Evolutionary conservation across 2,797 vertebrate species (phyloP), one percentile per base, ranked within the genome.

Genomic region (Paratrypauchen microcephalus): DNA sequence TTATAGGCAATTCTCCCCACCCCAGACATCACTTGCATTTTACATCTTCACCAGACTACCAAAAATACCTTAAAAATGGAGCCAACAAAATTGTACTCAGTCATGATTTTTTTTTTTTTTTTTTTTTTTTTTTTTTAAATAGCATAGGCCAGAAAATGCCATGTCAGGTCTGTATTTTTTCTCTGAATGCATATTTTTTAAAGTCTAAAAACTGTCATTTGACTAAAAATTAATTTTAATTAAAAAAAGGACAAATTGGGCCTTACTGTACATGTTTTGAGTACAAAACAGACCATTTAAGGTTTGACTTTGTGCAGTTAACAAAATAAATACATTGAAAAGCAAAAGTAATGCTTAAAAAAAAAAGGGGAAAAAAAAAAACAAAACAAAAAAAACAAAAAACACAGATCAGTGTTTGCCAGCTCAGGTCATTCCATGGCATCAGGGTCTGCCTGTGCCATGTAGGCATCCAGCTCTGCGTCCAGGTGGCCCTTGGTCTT

Each of bases 401-500:
- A 4, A 13, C 41, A 45, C 13, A 45, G 13, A 45, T 3, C 18
- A 36, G 16, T 24, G 15, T 12, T 9, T 16, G 3, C 6, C 39
- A 64, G 41, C 23, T n/a, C 60, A 18, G 62, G 11, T 54, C 80
- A 98, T 82, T 98, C 97, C 77, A 96, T 93, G 0, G 93, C 88
- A 68, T 98, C 95, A 0, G 96, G 95, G 76, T 98, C 97, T 2
- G 97, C 96, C 80, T 99, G 97, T 8, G 97, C 95, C 97, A 98
- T 99, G 92, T 99, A 99, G 0, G 97, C 97, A 4, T 99, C 97
- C 84, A 99, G 91, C 87, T 99, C 97, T 0, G 97, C 97, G 1
- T 99, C 97, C 72, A 99, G 92, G 84, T 98, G 96, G 66, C 97
- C 97, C 86, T 98, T 98, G 1, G 97, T 99, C 85, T 99, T 99